These are phyloP conservation scores for Myioborus melanocephalus DNA, from an alignment of 2,797 vertebrate genomes.

Conservation along the genomic window DNA sequence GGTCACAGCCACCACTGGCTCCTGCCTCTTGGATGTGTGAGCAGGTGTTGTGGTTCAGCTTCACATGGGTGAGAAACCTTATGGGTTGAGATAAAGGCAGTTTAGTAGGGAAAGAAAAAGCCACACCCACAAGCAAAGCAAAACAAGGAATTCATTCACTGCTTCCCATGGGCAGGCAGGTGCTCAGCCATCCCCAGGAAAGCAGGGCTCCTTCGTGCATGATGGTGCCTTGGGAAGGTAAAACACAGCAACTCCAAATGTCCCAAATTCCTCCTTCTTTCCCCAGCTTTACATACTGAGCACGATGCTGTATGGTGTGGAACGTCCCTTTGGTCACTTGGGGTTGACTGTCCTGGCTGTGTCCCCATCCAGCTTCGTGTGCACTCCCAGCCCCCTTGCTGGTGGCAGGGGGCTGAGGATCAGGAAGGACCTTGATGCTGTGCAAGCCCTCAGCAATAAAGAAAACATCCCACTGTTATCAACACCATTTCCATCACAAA, in stretches of 20 bases:
- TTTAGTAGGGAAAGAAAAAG: neutral
- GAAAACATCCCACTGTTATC: neutral
- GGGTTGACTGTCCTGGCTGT: neutral
- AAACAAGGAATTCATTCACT: neutral
- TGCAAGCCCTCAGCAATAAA: neutral
- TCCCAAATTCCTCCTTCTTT: neutral
- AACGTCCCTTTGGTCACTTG: neutral
- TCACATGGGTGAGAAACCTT: neutral
- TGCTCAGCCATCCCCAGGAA: neutral
- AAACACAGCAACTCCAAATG: neutral
- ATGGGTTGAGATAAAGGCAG: neutral
- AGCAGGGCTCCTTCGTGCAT: accelerated
- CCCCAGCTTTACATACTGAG: neutral
- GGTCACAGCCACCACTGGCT: neutral
- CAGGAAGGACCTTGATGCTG: neutral
- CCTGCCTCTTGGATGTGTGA: neutral
- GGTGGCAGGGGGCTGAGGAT: neutral
- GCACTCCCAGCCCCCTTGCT: neutral
- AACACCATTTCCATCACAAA: neutral
- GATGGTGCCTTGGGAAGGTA: neutral
- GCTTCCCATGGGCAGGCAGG: neutral
- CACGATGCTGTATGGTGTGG: neutral
- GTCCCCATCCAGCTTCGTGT: neutral
- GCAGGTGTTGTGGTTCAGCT: accelerated
- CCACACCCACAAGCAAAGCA: neutral